phyloP scores from a whole-genome alignment of 2,797 vertebrate species.

The Scleropages formosus region DNA sequence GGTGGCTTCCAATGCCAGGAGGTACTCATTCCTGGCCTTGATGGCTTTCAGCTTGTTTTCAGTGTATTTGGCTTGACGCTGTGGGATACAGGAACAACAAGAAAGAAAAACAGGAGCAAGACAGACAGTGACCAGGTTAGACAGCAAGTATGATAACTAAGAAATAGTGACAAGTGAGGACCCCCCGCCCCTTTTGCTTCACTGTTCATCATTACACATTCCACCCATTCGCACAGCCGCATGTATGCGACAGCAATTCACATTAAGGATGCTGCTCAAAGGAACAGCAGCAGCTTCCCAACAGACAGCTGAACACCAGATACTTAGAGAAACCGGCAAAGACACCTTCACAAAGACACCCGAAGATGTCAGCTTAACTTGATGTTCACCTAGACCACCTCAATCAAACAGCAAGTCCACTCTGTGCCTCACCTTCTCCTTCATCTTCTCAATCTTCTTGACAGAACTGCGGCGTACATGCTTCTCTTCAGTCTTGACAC shows the following conservation, averaged over 20 bases:
- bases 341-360: too few species aligned
- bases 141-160: too few species aligned
- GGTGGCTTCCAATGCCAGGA: slow-evolving; percentile 92
- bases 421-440: slow-evolving; percentile 83
- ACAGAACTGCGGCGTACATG: slow-evolving; percentile 92
- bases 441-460: slow-evolving; percentile 99
- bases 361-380: too few species aligned
- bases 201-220: too few species aligned
- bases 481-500: slow-evolving; percentile 86
- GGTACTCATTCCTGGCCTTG: slow-evolving; percentile 95
- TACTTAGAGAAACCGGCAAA: too few species aligned
- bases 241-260: background rate
- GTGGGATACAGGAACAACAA: slow-evolving; percentile 4
- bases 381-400: too few species aligned
- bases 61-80: slow-evolving; percentile 98
- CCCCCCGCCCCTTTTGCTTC: too few species aligned
- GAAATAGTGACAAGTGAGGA: too few species aligned
- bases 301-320: background rate
- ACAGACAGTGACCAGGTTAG: background rate
- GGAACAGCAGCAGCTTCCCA: background rate
- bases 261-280: background rate
- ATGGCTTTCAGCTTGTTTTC: slow-evolving; percentile 96
- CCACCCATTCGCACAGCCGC: too few species aligned
- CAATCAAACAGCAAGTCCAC: background rate
- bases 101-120: background rate